Base-by-base conservation (phyloP, 2,797 vertebrate species). In the Hylomyscus alleni region DNA sequence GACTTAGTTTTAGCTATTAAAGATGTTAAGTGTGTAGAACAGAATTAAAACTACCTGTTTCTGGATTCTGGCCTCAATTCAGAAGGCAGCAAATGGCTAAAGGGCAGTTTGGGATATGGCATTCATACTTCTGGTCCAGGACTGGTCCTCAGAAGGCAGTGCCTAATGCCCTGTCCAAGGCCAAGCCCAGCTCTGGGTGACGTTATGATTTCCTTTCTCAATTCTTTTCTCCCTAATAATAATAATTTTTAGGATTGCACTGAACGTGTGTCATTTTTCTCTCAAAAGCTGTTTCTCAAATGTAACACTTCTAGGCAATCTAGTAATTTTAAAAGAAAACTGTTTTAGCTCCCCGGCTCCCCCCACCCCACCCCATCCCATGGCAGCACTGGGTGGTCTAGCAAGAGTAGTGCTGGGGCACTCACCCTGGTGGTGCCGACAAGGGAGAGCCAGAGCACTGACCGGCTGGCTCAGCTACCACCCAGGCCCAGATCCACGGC, bases 21-120 rank as follows among this genome's bases (percentile, higher is more conserved):
- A 93, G 3, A 54, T 88, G 80, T 91, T 88, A 65, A 75, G 34
- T 91, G 20, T 11, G 44, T 31, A 47, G 37, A 31, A 75, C 69
- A 37, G 76, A 90, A 95, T 77, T 96, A 95, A 77, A 96, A 60
- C 73, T 34, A 54, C 8, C 47, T 26, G 83, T 47, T 90, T 86
- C 83, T 72, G 69, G 62, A 93, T 85, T 54, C 84, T 56, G n/a
- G 24, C 73, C 6, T 60, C 65, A 5, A 78, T 69, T 94, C 58
- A 62, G 52, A 6, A 93, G 26, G 50, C 1, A 58, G 31, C 24
- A 89, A 60, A 84, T 89, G 3, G 6, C 14, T 47, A 65, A 62
- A 19, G 62, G 62, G 22, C 5, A 86, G 90, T 85, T 95, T 40
- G 31, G 24, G 50, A 97, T 89, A 60, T 65, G 56, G 11, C 34